A percentile compares a stretch with the other conserved stretches of the same genome.
Conservation (phyloP, 2,113 vertebrate species). For the Pteropus alecto region DNA sequence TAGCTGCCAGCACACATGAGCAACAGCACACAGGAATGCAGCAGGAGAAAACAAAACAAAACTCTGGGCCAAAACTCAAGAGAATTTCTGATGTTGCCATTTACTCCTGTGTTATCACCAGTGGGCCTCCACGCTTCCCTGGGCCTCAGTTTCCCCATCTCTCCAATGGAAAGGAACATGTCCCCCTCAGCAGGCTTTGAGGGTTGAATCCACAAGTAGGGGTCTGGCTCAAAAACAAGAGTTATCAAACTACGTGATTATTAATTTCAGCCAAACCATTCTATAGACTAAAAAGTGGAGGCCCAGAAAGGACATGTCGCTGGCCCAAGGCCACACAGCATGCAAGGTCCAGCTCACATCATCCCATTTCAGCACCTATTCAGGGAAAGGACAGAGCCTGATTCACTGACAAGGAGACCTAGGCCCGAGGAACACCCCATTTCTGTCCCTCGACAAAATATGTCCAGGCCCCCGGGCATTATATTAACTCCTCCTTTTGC, state of each 20-base stretch:
- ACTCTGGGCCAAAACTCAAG: background rate
- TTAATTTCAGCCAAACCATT: background rate
- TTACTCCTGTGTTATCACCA: background rate
- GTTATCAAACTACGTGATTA: background rate
- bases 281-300: background rate
- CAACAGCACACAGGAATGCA: fast-evolving
- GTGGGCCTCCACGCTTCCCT: background rate
- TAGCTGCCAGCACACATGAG: background rate
- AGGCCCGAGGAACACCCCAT: fast-evolving
- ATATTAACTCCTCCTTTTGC: background rate
- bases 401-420: fast-evolving
- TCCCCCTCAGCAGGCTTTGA: background rate
- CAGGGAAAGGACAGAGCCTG: background rate
- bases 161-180: background rate
- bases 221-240: background rate
- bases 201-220: background rate
- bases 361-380: background rate
- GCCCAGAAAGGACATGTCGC: background rate
- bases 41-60: too few relatives aligned
- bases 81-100: fast-evolving
- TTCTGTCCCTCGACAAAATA: too few relatives aligned
- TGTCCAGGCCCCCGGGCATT: background rate
- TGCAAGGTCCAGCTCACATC: fast-evolving
- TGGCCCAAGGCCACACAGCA: background rate
- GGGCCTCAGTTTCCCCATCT: conserved; percentile 26